Evolutionary conservation across 1,140 invertebrate genomes (phyloP).

Genomic region (Apis cerana): DNA sequence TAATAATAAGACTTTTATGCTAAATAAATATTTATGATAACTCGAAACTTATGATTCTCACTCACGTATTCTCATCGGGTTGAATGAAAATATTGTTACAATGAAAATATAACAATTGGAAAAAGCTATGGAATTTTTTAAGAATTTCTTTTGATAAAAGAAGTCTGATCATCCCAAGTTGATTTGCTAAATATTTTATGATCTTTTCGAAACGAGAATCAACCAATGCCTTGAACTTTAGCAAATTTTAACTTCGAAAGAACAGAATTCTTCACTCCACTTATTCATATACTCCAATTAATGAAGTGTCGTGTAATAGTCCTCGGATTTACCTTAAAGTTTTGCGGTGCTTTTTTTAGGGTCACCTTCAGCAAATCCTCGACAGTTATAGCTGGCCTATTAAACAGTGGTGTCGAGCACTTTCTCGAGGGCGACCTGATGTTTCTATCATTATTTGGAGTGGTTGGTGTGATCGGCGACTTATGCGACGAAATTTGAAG

Average conservation of each 20-base stretch:
- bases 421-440: conserved; percentile 63
- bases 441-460: conserved; percentile 32
- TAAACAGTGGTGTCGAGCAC: conserved; percentile 58
- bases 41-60: no score
- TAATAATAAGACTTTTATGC: no score
- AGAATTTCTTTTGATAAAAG: background rate
- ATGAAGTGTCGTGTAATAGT: background rate
- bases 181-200: no score
- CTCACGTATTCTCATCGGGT: no score
- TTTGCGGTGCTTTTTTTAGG: conserved; percentile 71
- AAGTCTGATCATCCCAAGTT: background rate
- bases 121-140: no score
- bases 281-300: conserved; percentile 17
- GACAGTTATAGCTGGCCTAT: conserved; percentile 72
- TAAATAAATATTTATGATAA: no score
- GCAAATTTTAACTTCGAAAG: background rate
- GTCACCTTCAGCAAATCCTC: conserved; percentile 76
- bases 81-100: no score
- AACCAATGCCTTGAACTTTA: background rate
- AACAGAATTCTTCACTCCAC: background rate
- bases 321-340: conserved; percentile 58
- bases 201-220: background rate
- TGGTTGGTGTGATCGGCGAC: conserved; percentile 41
- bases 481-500: conserved; percentile 41
- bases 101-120: no score